Evolutionary conservation across 2,113 vertebrate genomes (phyloP).

Genomic region (Lathamus discolor): DNA sequence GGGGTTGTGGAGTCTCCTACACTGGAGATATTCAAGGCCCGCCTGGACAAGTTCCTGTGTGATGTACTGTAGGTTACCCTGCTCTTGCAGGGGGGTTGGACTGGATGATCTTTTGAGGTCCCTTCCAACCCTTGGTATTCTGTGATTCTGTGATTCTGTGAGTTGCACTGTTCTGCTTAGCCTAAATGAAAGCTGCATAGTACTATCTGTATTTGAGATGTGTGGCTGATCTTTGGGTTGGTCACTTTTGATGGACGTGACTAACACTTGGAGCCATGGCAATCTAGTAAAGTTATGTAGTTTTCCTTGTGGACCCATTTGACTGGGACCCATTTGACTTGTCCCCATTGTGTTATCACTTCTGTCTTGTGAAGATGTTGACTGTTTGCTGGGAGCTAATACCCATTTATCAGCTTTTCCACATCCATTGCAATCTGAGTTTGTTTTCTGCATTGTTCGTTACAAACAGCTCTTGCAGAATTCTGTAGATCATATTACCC

Average conservation of each 20-base stretch:
- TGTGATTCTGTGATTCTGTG: too few species aligned
- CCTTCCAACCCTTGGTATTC: too few species aligned
- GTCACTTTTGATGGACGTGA: not conserved
- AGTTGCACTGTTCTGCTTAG: not conserved
- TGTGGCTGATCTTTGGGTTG: not conserved
- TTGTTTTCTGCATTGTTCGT: not conserved
- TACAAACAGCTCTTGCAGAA: not conserved
- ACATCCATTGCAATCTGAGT: not conserved
- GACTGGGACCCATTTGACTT: accelerated
- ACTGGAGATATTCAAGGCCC: too few species aligned
- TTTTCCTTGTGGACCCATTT: not conserved
- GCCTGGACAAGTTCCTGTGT: too few species aligned
- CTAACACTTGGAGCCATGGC: not conserved
- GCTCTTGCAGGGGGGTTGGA: too few species aligned
- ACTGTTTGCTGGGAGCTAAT: not conserved
- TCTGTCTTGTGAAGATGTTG: not conserved
- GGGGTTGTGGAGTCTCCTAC: too few species aligned
- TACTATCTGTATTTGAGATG: not conserved
- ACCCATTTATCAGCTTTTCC: not conserved
- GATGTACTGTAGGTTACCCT: too few species aligned
- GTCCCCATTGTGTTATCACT: not conserved
- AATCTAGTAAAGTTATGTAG: not conserved
- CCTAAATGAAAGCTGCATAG: not conserved
- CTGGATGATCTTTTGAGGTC: too few species aligned
- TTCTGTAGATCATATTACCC: not conserved